Base-by-base conservation (phyloP, 2,797 vertebrate species). In the Sebastes matsubarae region DNA sequence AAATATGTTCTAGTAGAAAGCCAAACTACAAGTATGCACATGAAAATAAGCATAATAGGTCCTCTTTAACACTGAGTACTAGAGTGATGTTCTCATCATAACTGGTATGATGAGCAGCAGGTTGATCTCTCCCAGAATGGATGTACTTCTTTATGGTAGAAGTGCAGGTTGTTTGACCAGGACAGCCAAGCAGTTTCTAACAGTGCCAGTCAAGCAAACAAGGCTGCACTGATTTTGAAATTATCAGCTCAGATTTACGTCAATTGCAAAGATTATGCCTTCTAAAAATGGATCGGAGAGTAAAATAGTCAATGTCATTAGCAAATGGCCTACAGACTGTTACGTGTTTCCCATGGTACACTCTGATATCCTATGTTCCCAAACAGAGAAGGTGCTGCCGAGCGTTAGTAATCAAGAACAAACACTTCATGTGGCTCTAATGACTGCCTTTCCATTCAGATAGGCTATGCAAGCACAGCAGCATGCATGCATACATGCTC, bases 351-450 rank as follows among this genome's bases (percentile, higher is more conserved):
- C 57, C 16, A 3, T 20, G 11, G 58, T 12, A 55, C 42, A 50
- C 55, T 12, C 67, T 82, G 84, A 86, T 81, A 85, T 75, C 42
- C 63, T 5, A 12, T 83, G 82, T 87, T 76, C 79, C 81, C 89
- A 90, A 89, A 90, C 79, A 90, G 66, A 67, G 36, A 55, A 16
- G 50, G 22, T 34, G 55, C 68, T 64, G 46, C 50, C 0, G 12
- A 38, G 69, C 46, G 12, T 85, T 63, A 74, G 20, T 80, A 90
- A 86, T 91, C 79, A 74, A 27, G 59, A 83, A 34, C 82, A 89
- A 93, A 90, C 79, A 89, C 77, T 81, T 77, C 24, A 69, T 34
- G 25, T 60, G 32, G 30, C n/a, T 71, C 65, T 72, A 60, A 74
- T 46, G 68, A 64, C 61, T 67, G 54, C 72, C 25, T 76, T 88